Evolutionary conservation across 1,140 invertebrate genomes (phyloP).

Genomic region (Zaprionus nigranus): DNA sequence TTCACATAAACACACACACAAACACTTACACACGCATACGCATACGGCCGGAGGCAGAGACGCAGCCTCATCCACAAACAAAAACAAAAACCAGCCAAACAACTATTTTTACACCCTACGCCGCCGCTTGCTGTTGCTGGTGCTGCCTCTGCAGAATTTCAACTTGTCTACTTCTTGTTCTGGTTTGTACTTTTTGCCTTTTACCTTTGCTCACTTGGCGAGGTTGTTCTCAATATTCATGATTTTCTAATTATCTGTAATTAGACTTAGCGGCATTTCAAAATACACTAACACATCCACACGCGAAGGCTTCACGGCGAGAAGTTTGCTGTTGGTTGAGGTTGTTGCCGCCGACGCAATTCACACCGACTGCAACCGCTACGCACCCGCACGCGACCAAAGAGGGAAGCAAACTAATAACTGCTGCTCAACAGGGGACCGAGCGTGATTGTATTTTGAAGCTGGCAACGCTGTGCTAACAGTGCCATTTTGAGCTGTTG

Average conservation of each 20-base stretch:
- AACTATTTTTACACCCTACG: conserved; percentile 55
- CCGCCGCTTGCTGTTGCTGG: conserved; percentile 24
- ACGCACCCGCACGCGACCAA: conserved; percentile 47
- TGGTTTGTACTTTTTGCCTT: conserved; percentile 15
- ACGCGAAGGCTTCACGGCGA: conserved; percentile 25
- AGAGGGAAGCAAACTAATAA: conserved; percentile 42
- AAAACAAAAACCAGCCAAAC: conserved; percentile 51
- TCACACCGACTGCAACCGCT: conserved; percentile 39
- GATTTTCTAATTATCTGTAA: conserved; percentile 31
- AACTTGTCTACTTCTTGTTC: conserved; percentile 28
- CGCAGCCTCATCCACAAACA: conserved; percentile 24
- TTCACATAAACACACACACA: conserved; percentile 45
- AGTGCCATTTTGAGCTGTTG: neutral
- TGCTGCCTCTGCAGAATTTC: conserved; percentile 34
- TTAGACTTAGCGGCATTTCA: conserved; percentile 36
- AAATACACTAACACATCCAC: conserved; percentile 20
- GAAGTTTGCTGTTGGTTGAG: conserved; percentile 39
- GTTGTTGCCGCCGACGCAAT: conserved; percentile 47
- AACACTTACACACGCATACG: conserved; percentile 11
- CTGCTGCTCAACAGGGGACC: conserved; percentile 49
- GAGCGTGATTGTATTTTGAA: neutral
- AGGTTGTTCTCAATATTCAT: conserved; percentile 36
- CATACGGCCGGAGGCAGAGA: conserved; percentile 1
- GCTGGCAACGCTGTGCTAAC: conserved; percentile 6
- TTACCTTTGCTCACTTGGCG: conserved; percentile 26